Conservation (phyloP, 2,888 invertebrate genomes). For the Cloeon dipterum region DNA sequence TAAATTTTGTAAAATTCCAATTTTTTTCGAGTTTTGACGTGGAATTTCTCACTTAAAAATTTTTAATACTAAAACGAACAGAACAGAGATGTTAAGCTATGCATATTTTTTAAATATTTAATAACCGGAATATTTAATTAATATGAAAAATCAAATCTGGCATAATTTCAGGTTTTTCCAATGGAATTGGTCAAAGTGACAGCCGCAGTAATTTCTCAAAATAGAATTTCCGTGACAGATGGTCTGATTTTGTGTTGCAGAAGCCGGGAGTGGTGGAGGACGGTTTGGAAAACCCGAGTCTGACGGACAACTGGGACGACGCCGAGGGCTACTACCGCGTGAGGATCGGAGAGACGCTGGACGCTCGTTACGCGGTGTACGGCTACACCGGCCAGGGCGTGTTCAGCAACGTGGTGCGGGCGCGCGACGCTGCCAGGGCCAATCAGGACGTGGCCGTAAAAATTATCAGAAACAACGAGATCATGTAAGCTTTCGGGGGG, state of each 20-base stretch:
- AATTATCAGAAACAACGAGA: constrained; percentile 96
- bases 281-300: constrained; percentile 55
- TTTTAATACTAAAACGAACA: too few species aligned
- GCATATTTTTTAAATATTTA: too few species aligned
- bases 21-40: too few species aligned
- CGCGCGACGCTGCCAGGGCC: constrained; percentile 69
- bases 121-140: too few species aligned
- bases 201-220: too few species aligned
- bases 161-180: too few species aligned
- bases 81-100: too few species aligned
- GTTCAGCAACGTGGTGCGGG: constrained; percentile 91
- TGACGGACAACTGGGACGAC: constrained; percentile 99
- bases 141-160: too few species aligned
- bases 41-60: too few species aligned
- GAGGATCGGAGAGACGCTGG: constrained; percentile 80
- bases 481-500: constrained; percentile 85
- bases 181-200: too few species aligned
- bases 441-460: constrained; percentile 89
- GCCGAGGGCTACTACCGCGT: constrained; percentile 97
- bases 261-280: constrained; percentile 36
- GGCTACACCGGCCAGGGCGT: constrained; percentile 98
- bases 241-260: too few species aligned
- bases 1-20: too few species aligned
- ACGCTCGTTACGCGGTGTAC: constrained; percentile 80
- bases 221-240: not conserved